A percentile compares a stretch with the other conserved stretches of the same genome.
phyloP scores from a whole-genome alignment of 2,113 vertebrate species.

The Gallinago jamesoni region DNA sequence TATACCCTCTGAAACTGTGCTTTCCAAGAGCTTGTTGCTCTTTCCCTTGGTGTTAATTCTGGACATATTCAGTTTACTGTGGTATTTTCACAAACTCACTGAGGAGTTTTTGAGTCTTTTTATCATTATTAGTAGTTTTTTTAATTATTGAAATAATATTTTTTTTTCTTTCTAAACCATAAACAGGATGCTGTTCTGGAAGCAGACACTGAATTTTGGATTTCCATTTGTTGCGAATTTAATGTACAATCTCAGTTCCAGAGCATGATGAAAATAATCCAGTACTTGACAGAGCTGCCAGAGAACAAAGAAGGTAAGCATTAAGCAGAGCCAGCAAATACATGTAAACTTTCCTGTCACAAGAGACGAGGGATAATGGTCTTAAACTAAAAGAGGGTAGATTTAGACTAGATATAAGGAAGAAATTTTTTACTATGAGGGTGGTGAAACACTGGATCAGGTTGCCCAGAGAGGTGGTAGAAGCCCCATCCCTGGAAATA shows the following conservation, averaged over 20 bases:
- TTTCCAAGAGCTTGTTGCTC: neutral
- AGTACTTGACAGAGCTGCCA: constrained; percentile 86
- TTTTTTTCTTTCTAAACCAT: neutral
- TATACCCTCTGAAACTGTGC: neutral
- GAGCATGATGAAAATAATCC: constrained; percentile 83
- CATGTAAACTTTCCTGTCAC: neutral
- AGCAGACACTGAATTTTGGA: constrained; percentile 90
- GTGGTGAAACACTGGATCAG: neutral
- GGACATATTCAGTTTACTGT: neutral
- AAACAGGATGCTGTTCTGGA: constrained; percentile 87
- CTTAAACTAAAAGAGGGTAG: neutral
- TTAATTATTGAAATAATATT: neutral
- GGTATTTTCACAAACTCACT: neutral
- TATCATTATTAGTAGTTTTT: neutral
- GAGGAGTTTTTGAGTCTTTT: neutral
- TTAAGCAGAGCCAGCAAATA: neutral
- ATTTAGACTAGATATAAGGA: neutral
- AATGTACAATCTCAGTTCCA: constrained; percentile 80
- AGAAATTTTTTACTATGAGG: neutral
- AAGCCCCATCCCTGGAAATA: neutral
- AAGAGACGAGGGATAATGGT: neutral
- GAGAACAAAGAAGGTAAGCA: constrained; percentile 88
- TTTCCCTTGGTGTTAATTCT: neutral
- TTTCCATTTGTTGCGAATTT: constrained; percentile 88
- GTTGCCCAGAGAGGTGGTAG: neutral